Base-by-base conservation (phyloP, 2,797 vertebrate species). In the Thripadectes ignobilis region DNA sequence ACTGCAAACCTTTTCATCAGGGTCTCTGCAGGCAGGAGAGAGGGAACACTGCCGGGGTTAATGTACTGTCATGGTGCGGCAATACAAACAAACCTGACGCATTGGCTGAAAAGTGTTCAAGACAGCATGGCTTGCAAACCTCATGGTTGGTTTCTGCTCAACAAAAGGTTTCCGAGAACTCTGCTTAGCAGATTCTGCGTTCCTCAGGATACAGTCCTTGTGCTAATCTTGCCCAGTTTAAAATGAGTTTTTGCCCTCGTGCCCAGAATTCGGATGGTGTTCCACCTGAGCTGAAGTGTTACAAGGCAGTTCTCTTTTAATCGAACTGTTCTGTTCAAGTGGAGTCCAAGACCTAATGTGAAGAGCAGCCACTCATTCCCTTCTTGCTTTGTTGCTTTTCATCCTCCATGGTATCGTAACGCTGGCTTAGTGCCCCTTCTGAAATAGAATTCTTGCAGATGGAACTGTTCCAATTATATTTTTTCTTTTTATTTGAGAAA, bases 61-160 rank as follows among this genome's bases (percentile, higher is more conserved):
- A 0, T 38, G 7, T 30, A 3, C 32, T 32, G 23, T 19, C 9
- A 0, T 4, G 34, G 30, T 39, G 23, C 4, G 0, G 6, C 1
- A 1, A 14, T 8, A 34, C 38, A 20, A 27, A 52, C 29, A 49
- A 19, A 71, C 20, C 14, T 12, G 26, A n/a, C 49, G 48, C 21
- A 4, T 9, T 83, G 41, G 26, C 78, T n/a, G 14, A n/a, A 57
- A 15, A 65, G 54, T 3, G 24, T 39, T 26, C 21, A 21, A 41
- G 61, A 19, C 13, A 12, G 14, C 5, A 1, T 20, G 17, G n/a
- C 43, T 84, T 58, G 65, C 36, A 36, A 23, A 26, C 39, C 9
- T 79, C 6, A 0, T 14, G 7, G 20, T 11, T 78, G n/a, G 13
- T 59, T 85, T 91, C 61, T 69, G 21, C 46, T 72, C 41, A 57